phyloP scores from a whole-genome alignment of 2,888 invertebrate species.

The Diarsia dahlii region DNA sequence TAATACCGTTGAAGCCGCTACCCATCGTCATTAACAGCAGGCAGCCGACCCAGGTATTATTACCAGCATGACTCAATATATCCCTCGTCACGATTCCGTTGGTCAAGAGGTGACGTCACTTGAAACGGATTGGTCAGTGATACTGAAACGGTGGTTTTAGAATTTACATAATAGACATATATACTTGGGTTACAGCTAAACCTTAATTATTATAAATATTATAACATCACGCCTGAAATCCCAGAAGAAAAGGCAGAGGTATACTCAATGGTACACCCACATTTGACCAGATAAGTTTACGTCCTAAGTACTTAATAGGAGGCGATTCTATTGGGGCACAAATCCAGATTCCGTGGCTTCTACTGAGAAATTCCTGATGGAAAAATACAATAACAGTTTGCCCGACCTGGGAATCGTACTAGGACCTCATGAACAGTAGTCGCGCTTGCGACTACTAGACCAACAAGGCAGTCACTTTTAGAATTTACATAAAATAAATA shows the following conservation, averaged over 20 bases:
- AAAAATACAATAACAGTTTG: not conserved
- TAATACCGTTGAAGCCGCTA: not conserved
- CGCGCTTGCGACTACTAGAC: not conserved
- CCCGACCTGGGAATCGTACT: not conserved
- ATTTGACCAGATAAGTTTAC: not conserved
- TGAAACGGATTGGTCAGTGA: not conserved
- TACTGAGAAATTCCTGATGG: too few relatives aligned
- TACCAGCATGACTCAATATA: constrained; percentile 26
- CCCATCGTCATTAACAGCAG: not conserved
- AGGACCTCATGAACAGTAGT: not conserved
- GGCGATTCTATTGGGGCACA: not conserved
- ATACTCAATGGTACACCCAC: not conserved
- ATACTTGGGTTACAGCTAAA: not conserved
- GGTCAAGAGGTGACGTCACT: constrained; percentile 37
- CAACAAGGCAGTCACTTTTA: too few relatives aligned
- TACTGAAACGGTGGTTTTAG: not conserved
- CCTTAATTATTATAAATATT: not conserved
- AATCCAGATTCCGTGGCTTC: too few relatives aligned
- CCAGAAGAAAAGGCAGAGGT: not conserved
- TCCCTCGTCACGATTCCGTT: not conserved
- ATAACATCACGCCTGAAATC: not conserved
- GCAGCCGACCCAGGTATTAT: not conserved
- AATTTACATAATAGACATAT: constrained; percentile 7
- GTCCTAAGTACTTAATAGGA: not conserved
- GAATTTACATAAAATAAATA: too few relatives aligned